These are phyloP conservation scores for Grammomys dolichurus DNA, from an alignment of 2,113 vertebrate species.

Conservation along the genomic window DNA sequence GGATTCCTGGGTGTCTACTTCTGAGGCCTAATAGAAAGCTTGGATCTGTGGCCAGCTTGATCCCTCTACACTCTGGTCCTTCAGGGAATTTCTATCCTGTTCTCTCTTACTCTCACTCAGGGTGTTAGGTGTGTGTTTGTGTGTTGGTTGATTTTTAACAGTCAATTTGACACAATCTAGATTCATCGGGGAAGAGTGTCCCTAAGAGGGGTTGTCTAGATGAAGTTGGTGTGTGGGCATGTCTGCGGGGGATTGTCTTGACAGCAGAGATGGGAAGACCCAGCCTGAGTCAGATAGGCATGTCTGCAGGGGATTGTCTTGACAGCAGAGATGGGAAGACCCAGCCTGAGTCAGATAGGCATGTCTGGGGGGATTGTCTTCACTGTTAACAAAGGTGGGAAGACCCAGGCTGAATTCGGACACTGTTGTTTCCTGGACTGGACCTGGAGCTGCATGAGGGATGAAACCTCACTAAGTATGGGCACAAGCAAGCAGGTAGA, in stretches of 20 bases:
- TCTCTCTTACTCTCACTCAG: not conserved
- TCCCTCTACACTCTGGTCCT: not conserved
- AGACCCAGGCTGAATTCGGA: not conserved
- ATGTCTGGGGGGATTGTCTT: not conserved
- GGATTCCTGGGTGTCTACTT: no score
- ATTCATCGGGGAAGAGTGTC: not conserved
- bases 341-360: no score
- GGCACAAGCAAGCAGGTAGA: not conserved
- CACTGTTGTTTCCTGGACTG: not conserved
- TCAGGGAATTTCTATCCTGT: rapidly evolving
- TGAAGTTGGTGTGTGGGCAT: not conserved
- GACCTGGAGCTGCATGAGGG: no score
- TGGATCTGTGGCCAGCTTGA: rapidly evolving
- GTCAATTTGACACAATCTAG: not conserved
- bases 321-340: no score
- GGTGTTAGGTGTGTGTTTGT: not conserved
- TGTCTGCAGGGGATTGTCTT: no score
- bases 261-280: no score
- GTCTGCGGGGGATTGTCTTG: not conserved
- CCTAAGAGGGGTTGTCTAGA: not conserved
- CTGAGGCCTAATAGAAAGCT: not conserved
- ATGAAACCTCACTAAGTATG: no score
- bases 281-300: no score
- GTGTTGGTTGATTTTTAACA: not conserved
- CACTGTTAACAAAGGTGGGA: not conserved